Evolutionary conservation across 2,888 invertebrate genomes (phyloP), one percentile per base, ranked within the genome.

Genomic region (Glyphotaelius pellucidus): DNA sequence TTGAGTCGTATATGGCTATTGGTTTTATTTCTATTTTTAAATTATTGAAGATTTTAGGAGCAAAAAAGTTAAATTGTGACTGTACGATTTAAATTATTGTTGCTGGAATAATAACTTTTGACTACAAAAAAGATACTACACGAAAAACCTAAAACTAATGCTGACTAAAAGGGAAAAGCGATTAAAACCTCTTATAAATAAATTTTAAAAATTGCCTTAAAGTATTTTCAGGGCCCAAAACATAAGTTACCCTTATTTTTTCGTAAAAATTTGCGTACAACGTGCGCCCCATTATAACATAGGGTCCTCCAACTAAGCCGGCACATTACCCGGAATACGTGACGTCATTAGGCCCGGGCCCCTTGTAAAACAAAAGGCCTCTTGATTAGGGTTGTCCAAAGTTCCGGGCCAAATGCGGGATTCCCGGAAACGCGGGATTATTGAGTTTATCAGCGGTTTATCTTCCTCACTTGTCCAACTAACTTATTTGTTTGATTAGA

Each of bases 291-390:
- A 86, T 86, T 42, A 86, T 35, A 86, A 86, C 86, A 35, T 86
- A 42, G 35, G 86, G 30, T n/a, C 42, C 30, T 42, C 19, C n/a
- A 19, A 86, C 88, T 67, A 89, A 89, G 88, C 79, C 32, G 79
- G 19, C 25, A 79, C 88, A 79, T 89, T 89, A 89, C 35, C 19
- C 32, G 79, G 35, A 30, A 38, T 32, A 38, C 88, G 88, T 89
- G 88, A 89, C 88, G 88, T 80, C 88, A 89, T 89, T 89, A 89
- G 80, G 88, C 35, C 35, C 12, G 30, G 25, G 88, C 88, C 88
- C n/a, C 88, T 38, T 79, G 88, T 25, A 35, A 32, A 89, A 89
- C 88, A 89, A 89, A 88, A 89, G 88, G 14, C 32, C 42, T 11
- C 86, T 11, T 19, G 88, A 79, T 89, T 89, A 89, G 88, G 88